Evolutionary conservation across 2,888 invertebrate genomes (phyloP).

Genomic region (Zonitis immaculata): DNA sequence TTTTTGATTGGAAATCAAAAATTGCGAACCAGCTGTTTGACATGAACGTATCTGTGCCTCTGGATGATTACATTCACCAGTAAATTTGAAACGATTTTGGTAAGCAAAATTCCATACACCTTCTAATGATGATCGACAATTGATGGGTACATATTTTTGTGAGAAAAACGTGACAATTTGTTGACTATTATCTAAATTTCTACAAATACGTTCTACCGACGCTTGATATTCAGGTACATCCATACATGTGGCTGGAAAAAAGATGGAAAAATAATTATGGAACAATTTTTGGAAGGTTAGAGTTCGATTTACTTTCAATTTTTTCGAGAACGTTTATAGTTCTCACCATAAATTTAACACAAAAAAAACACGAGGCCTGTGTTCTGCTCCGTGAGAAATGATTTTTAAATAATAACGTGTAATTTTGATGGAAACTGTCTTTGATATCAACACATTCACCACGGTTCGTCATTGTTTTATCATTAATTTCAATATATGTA

Average conservation of each 20-base stretch:
- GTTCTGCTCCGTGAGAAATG: slow-evolving; percentile 36
- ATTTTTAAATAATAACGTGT: slow-evolving; percentile 72
- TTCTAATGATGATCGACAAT: slow-evolving; percentile 88
- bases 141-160: slow-evolving; percentile 84
- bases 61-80: slow-evolving; percentile 85
- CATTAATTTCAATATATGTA: slow-evolving; percentile 78
- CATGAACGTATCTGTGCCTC: slow-evolving; percentile 90
- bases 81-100: slow-evolving; percentile 80
- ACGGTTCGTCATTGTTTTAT: slow-evolving; percentile 68
- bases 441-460: slow-evolving; percentile 70
- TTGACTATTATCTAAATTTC: slow-evolving; percentile 69
- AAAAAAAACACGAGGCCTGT: slow-evolving; percentile 69
- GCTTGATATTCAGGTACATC: slow-evolving; percentile 62
- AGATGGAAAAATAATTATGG: not conserved
- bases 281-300: too few species aligned
- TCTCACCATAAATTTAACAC: slow-evolving; percentile 77
- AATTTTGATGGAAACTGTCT: slow-evolving; percentile 74
- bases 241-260: slow-evolving; percentile 63
- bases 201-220: slow-evolving; percentile 72
- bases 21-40: slow-evolving; percentile 93
- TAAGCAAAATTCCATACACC: slow-evolving; percentile 93
- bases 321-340: slow-evolving; percentile 88
- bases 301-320: slow-evolving; percentile 62
- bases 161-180: slow-evolving; percentile 81
- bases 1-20: slow-evolving; percentile 93